Evolutionary conservation across 2,888 invertebrate genomes (phyloP).

Genomic region (Suillia variegata): DNA sequence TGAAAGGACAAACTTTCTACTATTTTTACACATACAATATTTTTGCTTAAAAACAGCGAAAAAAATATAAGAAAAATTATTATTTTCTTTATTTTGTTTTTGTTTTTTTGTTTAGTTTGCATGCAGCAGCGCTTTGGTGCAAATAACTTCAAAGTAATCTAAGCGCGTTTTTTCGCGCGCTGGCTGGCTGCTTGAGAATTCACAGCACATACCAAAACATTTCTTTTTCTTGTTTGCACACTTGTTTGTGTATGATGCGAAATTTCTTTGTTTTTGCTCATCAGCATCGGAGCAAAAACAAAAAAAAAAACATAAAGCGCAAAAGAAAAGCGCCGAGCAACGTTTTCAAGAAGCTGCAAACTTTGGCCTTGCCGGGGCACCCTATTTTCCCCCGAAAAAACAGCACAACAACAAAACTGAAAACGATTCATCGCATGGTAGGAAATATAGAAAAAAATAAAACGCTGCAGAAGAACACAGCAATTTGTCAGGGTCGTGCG

Average conservation of each 20-base stretch:
- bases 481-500: slow-evolving; percentile 56
- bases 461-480: slow-evolving; percentile 21
- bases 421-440: background rate
- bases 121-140: background rate
- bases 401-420: no score
- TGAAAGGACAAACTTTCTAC: no score
- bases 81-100: background rate
- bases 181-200: background rate
- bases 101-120: background rate
- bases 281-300: background rate
- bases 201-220: slow-evolving; percentile 8
- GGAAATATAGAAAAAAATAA: background rate
- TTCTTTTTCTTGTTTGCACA: slow-evolving; percentile 7
- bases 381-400: no score
- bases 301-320: slow-evolving; percentile 8
- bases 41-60: background rate
- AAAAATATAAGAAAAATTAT: background rate
- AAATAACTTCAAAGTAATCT: slow-evolving; percentile 1
- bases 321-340: background rate
- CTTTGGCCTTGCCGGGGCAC: no score
- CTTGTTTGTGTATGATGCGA: background rate
- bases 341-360: no score
- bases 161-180: background rate
- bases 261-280: slow-evolving; percentile 16
- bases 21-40: no score